Conservation (phyloP, 2,113 vertebrate species). For the Cnemophilus loriae region DNA sequence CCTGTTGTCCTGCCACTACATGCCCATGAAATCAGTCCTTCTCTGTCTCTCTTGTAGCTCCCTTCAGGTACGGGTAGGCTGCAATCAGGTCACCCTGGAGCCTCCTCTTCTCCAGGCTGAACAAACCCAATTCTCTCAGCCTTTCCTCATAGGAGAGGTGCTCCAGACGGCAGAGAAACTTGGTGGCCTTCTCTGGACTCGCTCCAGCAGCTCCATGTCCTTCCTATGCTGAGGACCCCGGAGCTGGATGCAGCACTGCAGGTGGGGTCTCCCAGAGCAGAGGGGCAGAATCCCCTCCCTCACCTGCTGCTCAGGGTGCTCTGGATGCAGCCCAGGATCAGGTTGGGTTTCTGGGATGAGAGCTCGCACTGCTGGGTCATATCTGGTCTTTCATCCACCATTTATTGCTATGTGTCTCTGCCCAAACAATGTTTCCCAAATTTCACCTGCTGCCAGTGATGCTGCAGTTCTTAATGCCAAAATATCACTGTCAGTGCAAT, state of each 20-base stretch:
- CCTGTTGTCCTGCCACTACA: background rate
- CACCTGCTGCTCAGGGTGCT: background rate
- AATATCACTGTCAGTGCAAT: background rate
- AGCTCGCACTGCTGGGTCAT: background rate
- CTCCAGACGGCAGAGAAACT: background rate
- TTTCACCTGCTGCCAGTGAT: background rate
- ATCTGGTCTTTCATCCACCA: background rate
- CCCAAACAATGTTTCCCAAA: background rate
- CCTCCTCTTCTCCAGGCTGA: no score
- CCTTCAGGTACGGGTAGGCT: background rate
- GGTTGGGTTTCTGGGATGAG: background rate
- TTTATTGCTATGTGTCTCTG: background rate
- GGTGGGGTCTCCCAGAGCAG: background rate
- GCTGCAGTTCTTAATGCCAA: background rate
- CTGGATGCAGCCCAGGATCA: no score
- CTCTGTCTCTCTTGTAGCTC: background rate
- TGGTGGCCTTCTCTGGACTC: background rate
- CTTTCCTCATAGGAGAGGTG: background rate
- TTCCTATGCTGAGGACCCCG: background rate
- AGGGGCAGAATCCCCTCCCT: background rate
- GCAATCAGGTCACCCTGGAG: background rate
- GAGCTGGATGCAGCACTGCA: background rate
- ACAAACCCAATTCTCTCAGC: background rate
- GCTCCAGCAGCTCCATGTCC: no score
- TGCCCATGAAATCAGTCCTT: rapidly evolving